Base-by-base conservation (phyloP, 2,888 invertebrate species). In the Lasioglossum zephyrum region DNA sequence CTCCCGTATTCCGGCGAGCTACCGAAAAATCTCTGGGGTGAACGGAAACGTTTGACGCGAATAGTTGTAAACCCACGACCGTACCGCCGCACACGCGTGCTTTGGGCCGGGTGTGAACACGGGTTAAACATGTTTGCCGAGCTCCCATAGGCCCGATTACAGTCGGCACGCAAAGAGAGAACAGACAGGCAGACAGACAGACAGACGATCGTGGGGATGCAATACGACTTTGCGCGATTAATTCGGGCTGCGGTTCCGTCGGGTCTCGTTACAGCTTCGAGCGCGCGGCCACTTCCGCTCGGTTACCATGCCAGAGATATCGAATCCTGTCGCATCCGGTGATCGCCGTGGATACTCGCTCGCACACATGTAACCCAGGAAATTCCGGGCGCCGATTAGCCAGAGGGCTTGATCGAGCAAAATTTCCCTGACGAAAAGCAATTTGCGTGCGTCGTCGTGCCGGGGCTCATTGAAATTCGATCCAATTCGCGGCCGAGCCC, bases 241-340 rank as follows among this genome's bases (percentile, higher is more conserved):
- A 86, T 85, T 86, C 86, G n/a, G 41, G 47, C 69, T 73, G 80
- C 70, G 85, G 85, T 79, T 73, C 41, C 79, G 85, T 73, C 31
- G 74, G 85, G 79, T 85, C 85, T 79, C 79, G 72, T 79, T 85
- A 78, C 85, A 82, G 18, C 75, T 76, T 76, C 70, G 41, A 53
- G 44, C 41, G 36, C 26, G 36, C 63, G 60, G 36, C 36, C 63
- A 47, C n/a, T 72, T 75, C 63, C 74, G 60, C 47, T 57, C 31
- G 41, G 75, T 73, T 74, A 53, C 77, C 69, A 22, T 26, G 70
- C 70, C 47, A 75, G 70, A 75, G 70, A 76, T 82, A 76, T 82
- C 83, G 83, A 83, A 57, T 63, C 49, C 75, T 41, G 69, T 77
- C 77, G 77, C 60, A n/a, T 79, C 49, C 73, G 66, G 60, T 79